These are phyloP conservation scores for Drosophila colorata DNA, from an alignment of 2,888 invertebrate species.

Conservation along the genomic window DNA sequence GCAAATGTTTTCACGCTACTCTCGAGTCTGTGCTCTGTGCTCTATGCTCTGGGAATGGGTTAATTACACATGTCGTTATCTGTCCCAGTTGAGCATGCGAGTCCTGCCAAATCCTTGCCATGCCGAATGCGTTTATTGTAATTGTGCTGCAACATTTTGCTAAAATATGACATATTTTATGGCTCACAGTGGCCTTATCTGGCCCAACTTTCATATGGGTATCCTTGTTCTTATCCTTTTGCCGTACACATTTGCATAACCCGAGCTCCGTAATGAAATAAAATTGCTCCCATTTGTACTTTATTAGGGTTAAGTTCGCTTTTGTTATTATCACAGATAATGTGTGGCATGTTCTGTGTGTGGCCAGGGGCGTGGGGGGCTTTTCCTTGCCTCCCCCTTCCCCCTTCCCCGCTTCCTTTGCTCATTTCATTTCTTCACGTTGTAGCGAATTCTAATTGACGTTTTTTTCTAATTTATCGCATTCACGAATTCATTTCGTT, in stretches of 20 bases:
- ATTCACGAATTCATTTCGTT: conserved; percentile 46
- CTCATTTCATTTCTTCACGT: conserved; percentile 19
- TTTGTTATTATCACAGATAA: conserved; percentile 64
- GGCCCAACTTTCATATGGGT: conserved; percentile 35
- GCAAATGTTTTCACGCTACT: conserved; percentile 66
- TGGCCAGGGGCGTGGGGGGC: not conserved
- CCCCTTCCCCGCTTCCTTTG: not conserved
- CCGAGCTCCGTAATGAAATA: conserved; percentile 63
- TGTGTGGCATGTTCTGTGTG: conserved; percentile 48
- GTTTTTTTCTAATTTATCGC: conserved; percentile 59
- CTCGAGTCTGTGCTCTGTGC: not conserved
- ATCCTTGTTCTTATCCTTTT: conserved; percentile 24
- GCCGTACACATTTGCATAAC: conserved; percentile 28
- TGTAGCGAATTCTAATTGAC: conserved; percentile 66
- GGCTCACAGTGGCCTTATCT: conserved; percentile 71
- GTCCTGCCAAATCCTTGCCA: conserved; percentile 39
- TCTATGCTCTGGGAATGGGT: conserved; percentile 40
- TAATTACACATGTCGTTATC: conserved; percentile 62
- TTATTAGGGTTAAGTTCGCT: conserved; percentile 70
- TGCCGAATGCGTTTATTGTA: conserved; percentile 78
- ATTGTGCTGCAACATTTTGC: conserved; percentile 64
- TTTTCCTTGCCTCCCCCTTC: not conserved
- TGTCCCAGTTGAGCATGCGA: conserved; percentile 51
- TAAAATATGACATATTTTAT: conserved; percentile 83
- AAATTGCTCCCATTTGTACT: conserved; percentile 79